Conservation (phyloP, 2,113 vertebrate genomes). For the Lagopus leucura region DNA sequence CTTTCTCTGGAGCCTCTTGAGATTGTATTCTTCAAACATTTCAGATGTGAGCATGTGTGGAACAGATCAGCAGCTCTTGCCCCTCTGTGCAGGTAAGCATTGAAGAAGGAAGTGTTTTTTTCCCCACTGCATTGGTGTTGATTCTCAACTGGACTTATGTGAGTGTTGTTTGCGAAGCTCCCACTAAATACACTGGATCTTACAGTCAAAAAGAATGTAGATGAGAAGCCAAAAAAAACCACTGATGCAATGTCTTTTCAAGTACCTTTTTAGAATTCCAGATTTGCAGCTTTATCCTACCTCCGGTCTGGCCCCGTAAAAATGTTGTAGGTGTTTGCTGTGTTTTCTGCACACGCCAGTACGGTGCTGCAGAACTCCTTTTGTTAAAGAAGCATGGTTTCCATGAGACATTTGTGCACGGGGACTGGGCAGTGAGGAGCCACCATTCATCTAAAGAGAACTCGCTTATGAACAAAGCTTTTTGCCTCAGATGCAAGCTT, state of each 20-base stretch:
- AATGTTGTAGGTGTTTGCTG: not conserved
- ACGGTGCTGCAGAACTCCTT: not conserved
- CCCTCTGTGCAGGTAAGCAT: not conserved
- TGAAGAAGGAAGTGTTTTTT: not conserved
- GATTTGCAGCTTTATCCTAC: not conserved
- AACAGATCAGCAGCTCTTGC: not conserved
- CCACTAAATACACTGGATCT: not conserved
- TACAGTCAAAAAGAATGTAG: not conserved
- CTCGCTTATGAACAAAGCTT: not conserved
- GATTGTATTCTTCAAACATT: not conserved
- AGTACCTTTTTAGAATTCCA: not conserved
- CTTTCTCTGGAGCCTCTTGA: not conserved
- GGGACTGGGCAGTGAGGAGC: not conserved
- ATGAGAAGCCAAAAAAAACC: not conserved
- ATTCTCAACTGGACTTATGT: not conserved
- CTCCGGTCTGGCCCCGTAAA: not conserved
- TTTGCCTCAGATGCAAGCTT: not conserved
- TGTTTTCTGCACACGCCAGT: not conserved
- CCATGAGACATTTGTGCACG: not conserved
- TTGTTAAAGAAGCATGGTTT: not conserved
- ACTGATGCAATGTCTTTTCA: not conserved
- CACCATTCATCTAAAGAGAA: not conserved
- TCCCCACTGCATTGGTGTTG: not conserved
- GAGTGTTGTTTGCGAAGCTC: not conserved
- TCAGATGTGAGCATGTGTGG: not conserved